Conservation (phyloP, 1,140 invertebrate species). For the Bombus waltoni region DNA sequence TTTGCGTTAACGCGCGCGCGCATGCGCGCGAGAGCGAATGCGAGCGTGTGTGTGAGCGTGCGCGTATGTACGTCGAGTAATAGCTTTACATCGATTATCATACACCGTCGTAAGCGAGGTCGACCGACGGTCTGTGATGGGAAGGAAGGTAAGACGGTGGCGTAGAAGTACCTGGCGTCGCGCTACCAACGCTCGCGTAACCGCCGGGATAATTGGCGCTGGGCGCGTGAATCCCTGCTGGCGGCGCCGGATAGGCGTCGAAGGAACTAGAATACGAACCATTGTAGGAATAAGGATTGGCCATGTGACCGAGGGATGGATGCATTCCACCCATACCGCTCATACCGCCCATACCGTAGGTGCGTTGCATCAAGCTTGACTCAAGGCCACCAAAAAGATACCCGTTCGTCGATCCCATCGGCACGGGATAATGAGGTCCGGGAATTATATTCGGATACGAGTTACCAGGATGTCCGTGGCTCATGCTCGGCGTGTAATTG, state of each 20-base stretch:
- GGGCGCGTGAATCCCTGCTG: constrained; percentile 76
- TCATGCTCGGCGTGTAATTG: constrained; percentile 80
- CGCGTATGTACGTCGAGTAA: constrained; percentile 9
- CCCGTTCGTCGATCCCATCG: constrained; percentile 78
- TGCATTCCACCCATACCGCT: constrained; percentile 79
- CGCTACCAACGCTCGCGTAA: constrained; percentile 69
- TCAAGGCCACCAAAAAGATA: constrained; percentile 80
- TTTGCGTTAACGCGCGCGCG: neutral
- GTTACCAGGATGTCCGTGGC: constrained; percentile 73
- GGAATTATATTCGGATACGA: constrained; percentile 78
- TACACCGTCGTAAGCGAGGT: constrained; percentile 81
- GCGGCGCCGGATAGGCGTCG: constrained; percentile 78
- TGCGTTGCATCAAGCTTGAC: constrained; percentile 80
- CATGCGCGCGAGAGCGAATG: neutral
- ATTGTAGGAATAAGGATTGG: constrained; percentile 80
- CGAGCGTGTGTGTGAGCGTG: neutral
- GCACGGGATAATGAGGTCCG: constrained; percentile 79
- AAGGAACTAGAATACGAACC: constrained; percentile 80
- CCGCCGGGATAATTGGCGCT: constrained; percentile 79
- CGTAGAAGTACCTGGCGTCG: constrained; percentile 74
- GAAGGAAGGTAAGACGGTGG: constrained; percentile 80
- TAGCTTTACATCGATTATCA: constrained; percentile 79
- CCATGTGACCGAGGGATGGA: constrained; percentile 78
- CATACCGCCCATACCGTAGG: constrained; percentile 78
- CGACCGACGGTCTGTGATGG: constrained; percentile 79